These are phyloP conservation scores for Bubo bubo DNA, from an alignment of 2,113 vertebrate genomes.

Conservation along the genomic window DNA sequence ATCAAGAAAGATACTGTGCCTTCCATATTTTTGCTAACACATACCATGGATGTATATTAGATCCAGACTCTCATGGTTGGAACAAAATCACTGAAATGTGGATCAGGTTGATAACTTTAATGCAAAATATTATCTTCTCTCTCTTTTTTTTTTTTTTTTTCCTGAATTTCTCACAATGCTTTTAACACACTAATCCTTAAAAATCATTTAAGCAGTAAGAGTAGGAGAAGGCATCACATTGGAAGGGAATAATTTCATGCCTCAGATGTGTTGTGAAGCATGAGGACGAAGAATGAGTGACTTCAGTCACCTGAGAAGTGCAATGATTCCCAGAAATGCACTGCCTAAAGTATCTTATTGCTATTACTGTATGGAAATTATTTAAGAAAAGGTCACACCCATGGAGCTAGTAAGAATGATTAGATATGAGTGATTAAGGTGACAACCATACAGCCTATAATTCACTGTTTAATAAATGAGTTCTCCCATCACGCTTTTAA, in stretches of 20 bases:
- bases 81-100: slow-evolving; percentile 35
- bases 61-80: neutral
- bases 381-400: slow-evolving; percentile 40
- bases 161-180: slow-evolving; percentile 10
- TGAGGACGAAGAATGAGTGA: slow-evolving; percentile 18
- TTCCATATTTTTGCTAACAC: neutral
- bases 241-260: slow-evolving; percentile 58
- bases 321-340: slow-evolving; percentile 19
- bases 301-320: slow-evolving; percentile 43
- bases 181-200: slow-evolving; percentile 50
- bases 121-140: slow-evolving; percentile 4
- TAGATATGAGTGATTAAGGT: neutral
- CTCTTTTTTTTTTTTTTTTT: neutral
- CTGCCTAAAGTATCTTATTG: slow-evolving; percentile 15
- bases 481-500: neutral
- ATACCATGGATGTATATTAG: neutral
- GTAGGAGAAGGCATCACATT: neutral
- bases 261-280: slow-evolving; percentile 39
- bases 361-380: slow-evolving; percentile 10
- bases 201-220: slow-evolving; percentile 46
- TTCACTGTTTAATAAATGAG: slow-evolving; percentile 1
- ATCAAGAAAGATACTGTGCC: neutral
- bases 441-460: neutral
- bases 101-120: slow-evolving; percentile 16
- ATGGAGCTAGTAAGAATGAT: neutral